These are phyloP conservation scores for Octomys mimax DNA, from an alignment of 2,797 vertebrate genomes.

Conservation along the genomic window DNA sequence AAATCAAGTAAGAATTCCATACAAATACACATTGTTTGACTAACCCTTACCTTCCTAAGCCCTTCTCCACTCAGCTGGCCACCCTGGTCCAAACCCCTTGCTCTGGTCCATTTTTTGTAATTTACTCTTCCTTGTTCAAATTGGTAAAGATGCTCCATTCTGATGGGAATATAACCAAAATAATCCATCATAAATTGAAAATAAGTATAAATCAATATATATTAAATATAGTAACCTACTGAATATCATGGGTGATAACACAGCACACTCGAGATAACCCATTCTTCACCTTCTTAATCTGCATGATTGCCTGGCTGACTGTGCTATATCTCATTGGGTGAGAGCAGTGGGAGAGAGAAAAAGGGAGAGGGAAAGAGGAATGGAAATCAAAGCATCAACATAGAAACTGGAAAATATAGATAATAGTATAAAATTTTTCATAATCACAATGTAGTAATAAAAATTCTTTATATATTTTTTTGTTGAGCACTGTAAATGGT, in stretches of 20 bases:
- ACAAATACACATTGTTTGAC: neutral
- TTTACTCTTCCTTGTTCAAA: neutral
- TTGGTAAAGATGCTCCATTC: neutral
- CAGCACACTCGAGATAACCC: neutral
- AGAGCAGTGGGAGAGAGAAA: neutral
- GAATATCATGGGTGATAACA: neutral
- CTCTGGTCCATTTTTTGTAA: neutral
- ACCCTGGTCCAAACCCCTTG: neutral
- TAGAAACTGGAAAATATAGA: neutral
- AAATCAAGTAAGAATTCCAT: neutral
- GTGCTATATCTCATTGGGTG: neutral
- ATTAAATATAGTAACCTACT: neutral
- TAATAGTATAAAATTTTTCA: conserved; percentile 7
- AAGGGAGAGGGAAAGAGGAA: neutral
- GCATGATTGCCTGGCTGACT: neutral
- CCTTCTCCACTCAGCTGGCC: neutral
- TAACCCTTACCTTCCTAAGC: neutral
- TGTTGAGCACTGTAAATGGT: neutral
- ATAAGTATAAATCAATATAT: neutral
- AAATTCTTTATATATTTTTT: conserved; percentile 38
- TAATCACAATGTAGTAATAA: neutral
- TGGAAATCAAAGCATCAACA: neutral
- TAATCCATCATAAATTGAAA: neutral
- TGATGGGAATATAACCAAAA: neutral
- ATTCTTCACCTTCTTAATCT: neutral